Evolutionary conservation across 2,797 vertebrate species (phyloP).

Genomic region (Onychomys torridus): DNA sequence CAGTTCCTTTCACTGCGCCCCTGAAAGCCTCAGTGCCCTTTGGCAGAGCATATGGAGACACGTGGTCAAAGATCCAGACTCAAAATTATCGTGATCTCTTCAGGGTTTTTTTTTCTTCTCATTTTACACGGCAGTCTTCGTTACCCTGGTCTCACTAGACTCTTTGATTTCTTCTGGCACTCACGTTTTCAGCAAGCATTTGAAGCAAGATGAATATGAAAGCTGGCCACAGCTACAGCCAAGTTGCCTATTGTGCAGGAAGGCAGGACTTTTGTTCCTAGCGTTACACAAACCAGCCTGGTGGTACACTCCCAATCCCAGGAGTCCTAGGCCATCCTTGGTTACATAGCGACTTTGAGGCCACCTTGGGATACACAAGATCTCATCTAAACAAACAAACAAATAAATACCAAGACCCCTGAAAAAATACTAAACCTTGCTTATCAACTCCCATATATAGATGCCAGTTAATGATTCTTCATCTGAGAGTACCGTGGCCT

Average conservation of each 20-base stretch:
- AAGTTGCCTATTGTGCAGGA: not conserved
- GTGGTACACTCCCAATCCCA: not conserved
- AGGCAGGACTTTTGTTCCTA: not conserved
- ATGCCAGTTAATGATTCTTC: not conserved
- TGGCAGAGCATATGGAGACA: not conserved
- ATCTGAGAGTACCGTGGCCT: not conserved
- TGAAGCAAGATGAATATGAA: not conserved
- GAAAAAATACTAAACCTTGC: not conserved
- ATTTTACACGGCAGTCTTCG: not conserved
- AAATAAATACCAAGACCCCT: not conserved
- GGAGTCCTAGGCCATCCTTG: no score
- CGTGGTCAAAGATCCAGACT: fast-evolving
- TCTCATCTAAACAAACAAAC: not conserved
- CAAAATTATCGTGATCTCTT: not conserved
- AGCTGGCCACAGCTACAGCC: not conserved
- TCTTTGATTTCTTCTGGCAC: not conserved
- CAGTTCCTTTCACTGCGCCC: not conserved
- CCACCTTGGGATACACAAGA: not conserved
- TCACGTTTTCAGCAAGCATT: not conserved
- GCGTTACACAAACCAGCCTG: not conserved
- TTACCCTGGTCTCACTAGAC: no score
- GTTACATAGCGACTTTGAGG: not conserved
- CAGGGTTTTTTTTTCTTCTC: not conserved
- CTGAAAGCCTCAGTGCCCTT: not conserved
- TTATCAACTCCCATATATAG: not conserved